Evolutionary conservation across 2,113 vertebrate species (phyloP), one percentile per base, ranked within the genome.

Genomic region (Onychorhynchus coronatus): DNA sequence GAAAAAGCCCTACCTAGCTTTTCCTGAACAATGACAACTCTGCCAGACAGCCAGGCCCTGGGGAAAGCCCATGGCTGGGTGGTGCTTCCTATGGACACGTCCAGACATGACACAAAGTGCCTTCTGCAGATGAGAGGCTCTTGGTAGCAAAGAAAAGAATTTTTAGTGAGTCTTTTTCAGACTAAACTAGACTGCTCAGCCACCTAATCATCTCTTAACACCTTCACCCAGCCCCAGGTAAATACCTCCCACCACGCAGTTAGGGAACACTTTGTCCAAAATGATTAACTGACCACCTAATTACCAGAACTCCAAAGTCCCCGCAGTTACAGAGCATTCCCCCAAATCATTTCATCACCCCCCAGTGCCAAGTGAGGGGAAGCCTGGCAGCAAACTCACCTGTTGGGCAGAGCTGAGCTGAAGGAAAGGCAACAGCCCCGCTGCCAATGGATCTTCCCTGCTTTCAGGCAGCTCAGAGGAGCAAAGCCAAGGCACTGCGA

Each of bases 41-140:
- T 35, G 56, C 22, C 53, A 30, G 31, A 3, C 12, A 56, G 24
- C 31, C 42, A 10, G 33, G 58, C 33, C 46, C 25, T 67, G 53
- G 16, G 25, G 14, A 65, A 49, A 79, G 28, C 52, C 52, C 13
- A 1, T 1, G 18, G 56, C 88, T 44, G 20, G 2, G 4, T 6
- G 24, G 16, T 55, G 39, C 63, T 84, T 63, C 58, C 53, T 35
- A 10, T 0, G 5, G 63, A 27, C 22, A 22, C 62, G 33, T 11
- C 35, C 35, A 37, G 24, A 33, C 22, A 7, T 0, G 5, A 39
- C 2, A 12, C 0, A 0, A 71, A 52, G 58, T 71, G 22, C 21
- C 68, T 67, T 63, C 44, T 91, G 67, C 53, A 33, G 62, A 5
- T 11, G 7, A 61, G 27, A 23, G 35, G 30, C 16, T 9, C 39